phyloP scores from a whole-genome alignment of 2,113 vertebrate species.

The Menura novaehollandiae region DNA sequence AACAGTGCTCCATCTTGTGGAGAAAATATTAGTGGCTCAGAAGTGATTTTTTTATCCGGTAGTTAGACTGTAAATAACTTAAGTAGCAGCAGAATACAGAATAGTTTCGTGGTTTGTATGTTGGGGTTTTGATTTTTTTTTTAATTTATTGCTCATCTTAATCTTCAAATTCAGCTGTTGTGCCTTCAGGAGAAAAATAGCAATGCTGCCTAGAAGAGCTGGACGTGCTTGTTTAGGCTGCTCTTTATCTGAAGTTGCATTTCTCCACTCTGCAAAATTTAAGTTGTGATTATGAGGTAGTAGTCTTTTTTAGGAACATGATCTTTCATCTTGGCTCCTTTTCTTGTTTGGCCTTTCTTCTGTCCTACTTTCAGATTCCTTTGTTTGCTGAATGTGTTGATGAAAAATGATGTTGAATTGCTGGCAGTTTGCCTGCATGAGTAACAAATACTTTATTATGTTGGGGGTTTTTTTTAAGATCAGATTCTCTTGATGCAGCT shows the following conservation, averaged over 20 bases:
- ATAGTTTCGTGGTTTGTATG: neutral
- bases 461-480: neutral
- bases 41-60: neutral
- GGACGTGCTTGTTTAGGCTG: neutral
- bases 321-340: conserved; percentile 11
- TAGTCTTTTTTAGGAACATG: conserved; percentile 20
- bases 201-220: neutral
- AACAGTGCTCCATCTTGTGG: conserved; percentile 19
- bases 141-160: neutral
- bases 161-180: neutral
- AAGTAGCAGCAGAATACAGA: neutral
- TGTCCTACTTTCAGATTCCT: neutral
- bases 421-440: neutral
- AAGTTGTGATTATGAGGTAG: conserved; percentile 29
- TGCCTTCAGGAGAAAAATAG: neutral
- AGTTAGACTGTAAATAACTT: neutral
- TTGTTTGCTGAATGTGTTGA: conserved; percentile 20
- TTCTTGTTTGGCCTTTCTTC: neutral
- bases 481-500: neutral
- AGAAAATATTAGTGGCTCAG: neutral
- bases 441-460: neutral
- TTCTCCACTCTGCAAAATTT: neutral
- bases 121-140: neutral
- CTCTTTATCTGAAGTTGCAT: neutral
- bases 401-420: neutral